A percentile compares a stretch with the other conserved stretches of the same genome.
These are phyloP conservation scores for Trachelipus rathkii DNA, from an alignment of 1,140 invertebrate genomes.

Conservation along the genomic window DNA sequence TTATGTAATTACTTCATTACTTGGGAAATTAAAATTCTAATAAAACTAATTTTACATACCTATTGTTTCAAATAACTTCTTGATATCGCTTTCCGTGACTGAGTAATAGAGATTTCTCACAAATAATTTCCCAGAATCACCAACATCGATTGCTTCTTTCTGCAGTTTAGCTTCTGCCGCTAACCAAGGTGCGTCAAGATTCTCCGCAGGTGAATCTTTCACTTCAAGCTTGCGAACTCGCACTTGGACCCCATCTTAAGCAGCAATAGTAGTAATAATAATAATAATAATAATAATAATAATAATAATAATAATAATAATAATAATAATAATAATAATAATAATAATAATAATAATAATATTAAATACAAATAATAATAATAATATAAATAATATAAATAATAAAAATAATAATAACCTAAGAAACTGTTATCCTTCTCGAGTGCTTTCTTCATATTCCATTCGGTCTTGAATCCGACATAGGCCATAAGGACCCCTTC, in stretches of 20 bases:
- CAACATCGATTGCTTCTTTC: conserved; percentile 70
- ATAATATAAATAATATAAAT: conserved; percentile 47
- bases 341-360: conserved; percentile 26
- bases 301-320: conserved; percentile 40
- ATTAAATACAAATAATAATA: conserved; percentile 47
- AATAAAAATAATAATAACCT: conserved; percentile 54
- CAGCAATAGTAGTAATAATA: background rate
- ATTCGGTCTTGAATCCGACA: conserved; percentile 80
- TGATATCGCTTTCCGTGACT: conserved; percentile 81
- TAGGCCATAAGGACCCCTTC: conserved; percentile 78
- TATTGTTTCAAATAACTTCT: conserved; percentile 77
- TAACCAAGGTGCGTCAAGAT: conserved; percentile 59
- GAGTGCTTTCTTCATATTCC: conserved; percentile 73
- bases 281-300: background rate
- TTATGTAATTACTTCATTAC: too few relatives aligned
- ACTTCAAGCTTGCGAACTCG: conserved; percentile 48
- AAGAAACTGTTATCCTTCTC: conserved; percentile 81
- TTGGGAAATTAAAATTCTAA: too few relatives aligned
- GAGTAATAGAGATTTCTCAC: conserved; percentile 88
- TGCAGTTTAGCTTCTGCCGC: conserved; percentile 65
- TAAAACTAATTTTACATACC: conserved; percentile 57
- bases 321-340: conserved; percentile 30
- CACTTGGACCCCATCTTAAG: conserved; percentile 50
- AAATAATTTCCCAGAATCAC: conserved; percentile 89
- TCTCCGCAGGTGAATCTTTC: conserved; percentile 45